Evolutionary conservation across 2,888 invertebrate species (phyloP).

Genomic region (Aporophyla lueneburgensis): DNA sequence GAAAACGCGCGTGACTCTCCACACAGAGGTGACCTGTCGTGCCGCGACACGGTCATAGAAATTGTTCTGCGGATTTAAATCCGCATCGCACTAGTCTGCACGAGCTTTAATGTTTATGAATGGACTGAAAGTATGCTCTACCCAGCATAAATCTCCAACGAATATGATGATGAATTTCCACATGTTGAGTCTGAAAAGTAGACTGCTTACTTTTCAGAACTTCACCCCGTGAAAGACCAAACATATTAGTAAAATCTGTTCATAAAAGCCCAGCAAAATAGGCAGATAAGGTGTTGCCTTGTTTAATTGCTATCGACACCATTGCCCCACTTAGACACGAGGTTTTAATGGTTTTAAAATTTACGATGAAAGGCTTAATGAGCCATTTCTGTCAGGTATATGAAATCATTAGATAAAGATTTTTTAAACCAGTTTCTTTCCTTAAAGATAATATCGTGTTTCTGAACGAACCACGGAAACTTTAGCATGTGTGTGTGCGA

Average conservation of each 20-base stretch:
- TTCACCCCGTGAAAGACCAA: not conserved
- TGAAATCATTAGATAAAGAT: not conserved
- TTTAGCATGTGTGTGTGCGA: slow-evolving; percentile 15
- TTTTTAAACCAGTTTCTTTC: too few species aligned
- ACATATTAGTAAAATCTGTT: too few species aligned
- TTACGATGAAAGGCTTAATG: not conserved
- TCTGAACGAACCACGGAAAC: slow-evolving; percentile 37
- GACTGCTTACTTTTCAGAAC: not conserved
- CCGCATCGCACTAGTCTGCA: too few species aligned
- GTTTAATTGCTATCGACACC: not conserved
- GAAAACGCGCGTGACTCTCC: too few species aligned
- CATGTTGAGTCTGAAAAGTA: not conserved
- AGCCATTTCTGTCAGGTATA: too few species aligned
- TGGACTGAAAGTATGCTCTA: not conserved
- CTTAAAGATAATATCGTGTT: not conserved
- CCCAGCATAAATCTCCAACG: not conserved
- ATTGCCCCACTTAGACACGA: not conserved
- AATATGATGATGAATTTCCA: not conserved
- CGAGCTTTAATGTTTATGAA: not conserved
- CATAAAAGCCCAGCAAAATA: too few species aligned
- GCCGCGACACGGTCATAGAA: too few species aligned
- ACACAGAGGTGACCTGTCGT: too few species aligned
- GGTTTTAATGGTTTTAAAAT: not conserved
- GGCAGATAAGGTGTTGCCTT: too few species aligned
- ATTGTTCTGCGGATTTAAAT: too few species aligned